Conservation (phyloP, 1,140 invertebrate species). For the Drosophila pectinifera region DNA sequence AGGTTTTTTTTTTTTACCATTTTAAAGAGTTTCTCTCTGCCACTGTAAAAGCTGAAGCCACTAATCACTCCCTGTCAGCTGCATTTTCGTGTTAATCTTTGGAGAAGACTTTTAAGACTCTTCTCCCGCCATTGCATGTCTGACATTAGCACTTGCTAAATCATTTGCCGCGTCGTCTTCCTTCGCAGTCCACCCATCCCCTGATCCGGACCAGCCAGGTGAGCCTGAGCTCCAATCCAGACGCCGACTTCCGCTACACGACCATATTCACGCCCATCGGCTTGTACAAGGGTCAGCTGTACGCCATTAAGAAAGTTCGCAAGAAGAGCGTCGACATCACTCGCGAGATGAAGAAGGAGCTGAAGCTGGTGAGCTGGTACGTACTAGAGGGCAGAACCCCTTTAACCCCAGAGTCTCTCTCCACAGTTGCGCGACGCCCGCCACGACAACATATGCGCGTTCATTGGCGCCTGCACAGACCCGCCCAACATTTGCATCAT, state of each 20-base stretch:
- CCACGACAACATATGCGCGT: conserved; percentile 96
- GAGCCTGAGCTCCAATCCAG: conserved; percentile 93
- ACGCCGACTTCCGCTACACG: conserved; percentile 93
- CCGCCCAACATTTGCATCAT: conserved; percentile 95
- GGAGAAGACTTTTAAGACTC: conserved; percentile 1
- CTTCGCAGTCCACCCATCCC: conserved; percentile 86
- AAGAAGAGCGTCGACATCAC: conserved; percentile 96
- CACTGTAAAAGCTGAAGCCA: neutral
- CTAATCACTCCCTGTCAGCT: neutral
- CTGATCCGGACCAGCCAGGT: conserved; percentile 93
- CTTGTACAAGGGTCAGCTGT: conserved; percentile 92
- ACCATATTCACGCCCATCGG: conserved; percentile 95
- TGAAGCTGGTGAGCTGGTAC: conserved; percentile 91
- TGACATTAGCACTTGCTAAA: conserved; percentile 57
- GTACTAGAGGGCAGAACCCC: neutral
- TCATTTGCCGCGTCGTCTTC: conserved; percentile 50
- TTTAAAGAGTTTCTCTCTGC: no score
- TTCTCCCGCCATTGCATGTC: conserved; percentile 35
- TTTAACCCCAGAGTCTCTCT: neutral
- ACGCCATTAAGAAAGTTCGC: conserved; percentile 94
- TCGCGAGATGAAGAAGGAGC: conserved; percentile 96
- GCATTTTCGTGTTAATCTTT: neutral
- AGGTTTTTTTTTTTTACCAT: no score
- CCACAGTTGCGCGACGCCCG: conserved; percentile 94
- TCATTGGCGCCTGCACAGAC: conserved; percentile 97